Percentiles rank a stretch among this genome's conserved stretches.
Evolutionary conservation across 2,113 vertebrate species (phyloP).

Genomic region (Physeter macrocephalus): DNA sequence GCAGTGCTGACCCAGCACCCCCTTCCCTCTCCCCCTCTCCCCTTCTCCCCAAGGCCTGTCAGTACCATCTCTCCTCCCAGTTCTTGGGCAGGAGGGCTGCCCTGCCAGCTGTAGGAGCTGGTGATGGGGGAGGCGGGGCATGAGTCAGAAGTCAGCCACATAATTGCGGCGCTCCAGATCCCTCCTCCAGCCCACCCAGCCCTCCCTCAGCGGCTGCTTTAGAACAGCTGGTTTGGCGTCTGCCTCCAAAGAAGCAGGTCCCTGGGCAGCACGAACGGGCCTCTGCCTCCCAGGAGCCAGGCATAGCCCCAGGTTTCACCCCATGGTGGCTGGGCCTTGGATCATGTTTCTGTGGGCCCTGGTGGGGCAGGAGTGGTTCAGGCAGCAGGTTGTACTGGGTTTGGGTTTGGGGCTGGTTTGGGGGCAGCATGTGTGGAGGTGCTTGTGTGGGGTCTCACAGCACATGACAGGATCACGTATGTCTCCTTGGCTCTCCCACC

Average conservation of each 20-base stretch:
- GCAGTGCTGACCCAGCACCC: background rate
- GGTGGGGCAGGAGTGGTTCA: background rate
- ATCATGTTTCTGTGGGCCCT: background rate
- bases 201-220: slow-evolving; percentile 22
- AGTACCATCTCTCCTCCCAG: background rate
- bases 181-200: background rate
- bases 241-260: slow-evolving; percentile 5
- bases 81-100: background rate
- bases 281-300: background rate
- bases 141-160: slow-evolving; percentile 58
- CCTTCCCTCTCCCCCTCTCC: too few species aligned
- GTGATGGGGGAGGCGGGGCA: background rate
- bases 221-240: slow-evolving; percentile 38
- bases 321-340: background rate
- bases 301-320: background rate
- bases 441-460: background rate
- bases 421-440: background rate
- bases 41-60: background rate
- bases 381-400: background rate
- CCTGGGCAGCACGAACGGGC: background rate
- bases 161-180: slow-evolving; percentile 44
- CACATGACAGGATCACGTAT: background rate
- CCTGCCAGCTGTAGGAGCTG: background rate
- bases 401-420: background rate
- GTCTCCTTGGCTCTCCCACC: background rate